These are phyloP conservation scores for Hyles euphorbiae DNA, from an alignment of 1,140 invertebrate species.

Conservation along the genomic window DNA sequence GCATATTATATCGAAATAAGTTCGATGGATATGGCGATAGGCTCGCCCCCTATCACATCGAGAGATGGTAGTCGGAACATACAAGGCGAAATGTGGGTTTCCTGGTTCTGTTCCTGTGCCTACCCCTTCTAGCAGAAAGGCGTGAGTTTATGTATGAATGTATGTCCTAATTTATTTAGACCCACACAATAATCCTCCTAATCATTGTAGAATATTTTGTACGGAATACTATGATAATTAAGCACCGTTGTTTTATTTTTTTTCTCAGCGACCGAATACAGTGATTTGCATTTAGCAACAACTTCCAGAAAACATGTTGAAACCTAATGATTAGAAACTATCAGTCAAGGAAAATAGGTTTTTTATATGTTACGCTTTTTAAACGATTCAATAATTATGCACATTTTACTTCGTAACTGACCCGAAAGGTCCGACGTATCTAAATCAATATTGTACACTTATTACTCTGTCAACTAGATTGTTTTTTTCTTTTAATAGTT, in stretches of 20 bases:
- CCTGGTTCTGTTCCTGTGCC: no score
- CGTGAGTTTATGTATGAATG: no score
- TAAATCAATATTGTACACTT: neutral
- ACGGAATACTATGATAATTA: neutral
- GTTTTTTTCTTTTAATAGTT: no score
- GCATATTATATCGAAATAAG: no score
- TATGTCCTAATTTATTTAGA: no score
- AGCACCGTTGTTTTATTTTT: neutral
- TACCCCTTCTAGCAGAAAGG: no score
- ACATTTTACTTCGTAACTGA: neutral
- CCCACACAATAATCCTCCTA: no score
- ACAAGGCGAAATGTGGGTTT: no score
- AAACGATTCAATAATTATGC: slow-evolving; percentile 11
- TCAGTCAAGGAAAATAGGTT: slow-evolving; percentile 38
- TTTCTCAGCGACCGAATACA: slow-evolving; percentile 3
- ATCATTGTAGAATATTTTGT: neutral
- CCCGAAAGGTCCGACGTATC: neutral
- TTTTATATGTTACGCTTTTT: slow-evolving; percentile 21
- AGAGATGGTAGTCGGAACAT: no score
- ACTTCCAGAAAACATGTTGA: slow-evolving; percentile 29
- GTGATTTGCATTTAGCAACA: slow-evolving; percentile 36
- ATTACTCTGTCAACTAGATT: no score
- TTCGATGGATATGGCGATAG: no score
- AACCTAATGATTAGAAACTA: slow-evolving; percentile 39
- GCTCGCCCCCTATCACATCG: no score